A percentile compares a stretch with the other conserved stretches of the same genome.
Evolutionary conservation across 2,113 vertebrate species (phyloP).

Genomic region (Phylloscopus trochilus): DNA sequence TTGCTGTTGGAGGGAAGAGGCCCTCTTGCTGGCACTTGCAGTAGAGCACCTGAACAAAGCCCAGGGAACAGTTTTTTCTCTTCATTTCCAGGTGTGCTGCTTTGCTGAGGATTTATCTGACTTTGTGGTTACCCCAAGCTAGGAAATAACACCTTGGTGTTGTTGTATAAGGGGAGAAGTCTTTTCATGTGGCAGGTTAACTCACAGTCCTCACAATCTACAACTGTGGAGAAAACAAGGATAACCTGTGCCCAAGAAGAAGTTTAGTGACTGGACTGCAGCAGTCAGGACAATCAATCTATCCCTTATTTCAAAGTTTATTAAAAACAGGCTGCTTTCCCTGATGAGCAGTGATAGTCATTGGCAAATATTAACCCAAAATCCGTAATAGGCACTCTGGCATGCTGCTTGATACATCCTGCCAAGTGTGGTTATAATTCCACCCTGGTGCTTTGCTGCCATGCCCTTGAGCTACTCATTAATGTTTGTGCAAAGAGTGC

Average conservation of each 20-base stretch:
- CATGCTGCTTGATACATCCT: not conserved
- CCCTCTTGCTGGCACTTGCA: slow-evolving; percentile 24
- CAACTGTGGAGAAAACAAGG: not conserved
- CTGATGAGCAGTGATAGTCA: not conserved
- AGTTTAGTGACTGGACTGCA: not conserved
- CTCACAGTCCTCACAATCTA: not conserved
- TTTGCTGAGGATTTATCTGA: not conserved
- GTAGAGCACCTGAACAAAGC: not conserved
- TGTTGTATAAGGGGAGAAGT: not conserved
- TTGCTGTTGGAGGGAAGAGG: not conserved
- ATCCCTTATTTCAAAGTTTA: not conserved
- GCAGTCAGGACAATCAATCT: not conserved
- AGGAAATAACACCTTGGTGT: not conserved
- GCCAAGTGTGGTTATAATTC: not conserved
- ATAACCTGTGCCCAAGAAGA: not conserved
- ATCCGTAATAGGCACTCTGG: not conserved
- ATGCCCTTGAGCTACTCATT: not conserved
- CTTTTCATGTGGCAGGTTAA: not conserved
- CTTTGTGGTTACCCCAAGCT: not conserved
- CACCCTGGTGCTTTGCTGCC: not conserved
- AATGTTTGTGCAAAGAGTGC: not conserved
- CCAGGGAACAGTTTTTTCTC: not conserved
- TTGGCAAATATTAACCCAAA: not conserved
- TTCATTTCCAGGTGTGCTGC: not conserved
- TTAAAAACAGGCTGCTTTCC: not conserved